Evolutionary conservation across 2,113 vertebrate genomes (phyloP).

Genomic region (Pampusana beccarii): DNA sequence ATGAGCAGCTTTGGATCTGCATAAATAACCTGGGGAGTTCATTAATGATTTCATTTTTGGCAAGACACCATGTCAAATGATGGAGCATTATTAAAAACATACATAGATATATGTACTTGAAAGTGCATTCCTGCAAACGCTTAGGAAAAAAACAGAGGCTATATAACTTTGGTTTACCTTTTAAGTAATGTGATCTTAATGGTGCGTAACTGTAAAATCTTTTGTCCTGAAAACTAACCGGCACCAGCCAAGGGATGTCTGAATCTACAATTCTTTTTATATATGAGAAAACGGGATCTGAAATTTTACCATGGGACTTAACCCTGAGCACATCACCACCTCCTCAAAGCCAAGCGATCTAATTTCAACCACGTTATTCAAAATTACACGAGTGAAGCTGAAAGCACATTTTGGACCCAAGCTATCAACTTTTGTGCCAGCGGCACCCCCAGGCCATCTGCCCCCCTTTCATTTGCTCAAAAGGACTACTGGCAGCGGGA

Average conservation of each 20-base stretch:
- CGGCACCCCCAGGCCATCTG: not conserved
- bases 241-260: not conserved
- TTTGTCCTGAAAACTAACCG: not conserved
- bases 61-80: not conserved
- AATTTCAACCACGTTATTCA: not conserved
- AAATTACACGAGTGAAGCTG: not conserved
- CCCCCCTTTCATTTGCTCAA: too few species aligned
- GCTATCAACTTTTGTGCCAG: not conserved
- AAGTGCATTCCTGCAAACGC: not conserved
- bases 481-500: rapidly evolving
- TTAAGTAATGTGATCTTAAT: not conserved
- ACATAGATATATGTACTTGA: not conserved
- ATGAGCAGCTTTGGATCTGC: slow-evolving; percentile 31
- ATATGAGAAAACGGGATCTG: not conserved
- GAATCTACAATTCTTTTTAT: not conserved
- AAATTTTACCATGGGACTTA: not conserved
- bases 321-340: not conserved
- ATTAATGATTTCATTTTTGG: slow-evolving; percentile 53
- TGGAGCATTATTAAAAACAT: slow-evolving; percentile 28
- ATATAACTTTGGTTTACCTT: not conserved
- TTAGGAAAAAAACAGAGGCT: not conserved
- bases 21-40: slow-evolving; percentile 38
- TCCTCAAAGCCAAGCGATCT: not conserved
- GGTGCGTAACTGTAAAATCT: not conserved
- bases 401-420: not conserved